These are phyloP conservation scores for Rhopalosiphum padi DNA, from an alignment of 1,140 invertebrate genomes.

Conservation along the genomic window DNA sequence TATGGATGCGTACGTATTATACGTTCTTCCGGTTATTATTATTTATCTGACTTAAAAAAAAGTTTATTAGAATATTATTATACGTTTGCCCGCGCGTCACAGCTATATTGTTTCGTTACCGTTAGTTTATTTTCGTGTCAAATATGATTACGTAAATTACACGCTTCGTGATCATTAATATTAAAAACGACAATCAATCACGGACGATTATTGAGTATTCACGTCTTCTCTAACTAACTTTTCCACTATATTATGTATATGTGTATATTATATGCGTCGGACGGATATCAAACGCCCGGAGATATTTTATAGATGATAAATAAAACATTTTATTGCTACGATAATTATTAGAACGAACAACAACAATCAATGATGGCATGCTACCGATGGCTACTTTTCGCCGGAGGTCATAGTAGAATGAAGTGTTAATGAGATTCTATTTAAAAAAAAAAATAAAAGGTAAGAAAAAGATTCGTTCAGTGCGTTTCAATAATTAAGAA, in stretches of 20 bases:
- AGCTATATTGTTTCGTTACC: neutral
- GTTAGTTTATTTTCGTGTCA: constrained; percentile 12
- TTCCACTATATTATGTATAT: neutral
- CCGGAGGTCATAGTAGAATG: neutral
- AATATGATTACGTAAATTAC: constrained; percentile 1
- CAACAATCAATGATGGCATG: neutral
- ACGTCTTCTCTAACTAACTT: neutral
- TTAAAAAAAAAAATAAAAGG: neutral
- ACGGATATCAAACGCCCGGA: neutral
- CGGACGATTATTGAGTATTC: neutral
- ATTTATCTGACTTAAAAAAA: neutral
- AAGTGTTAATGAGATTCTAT: constrained; percentile 27
- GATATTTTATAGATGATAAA: constrained; percentile 27
- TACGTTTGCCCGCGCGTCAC: neutral
- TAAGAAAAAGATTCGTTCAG: neutral
- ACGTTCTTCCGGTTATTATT: neutral
- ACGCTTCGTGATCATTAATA: neutral
- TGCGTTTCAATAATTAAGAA: constrained; percentile 25
- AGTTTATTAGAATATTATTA: neutral
- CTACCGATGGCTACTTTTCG: neutral
- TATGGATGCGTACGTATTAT: neutral
- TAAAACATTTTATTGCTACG: constrained; percentile 13
- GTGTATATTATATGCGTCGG: neutral
- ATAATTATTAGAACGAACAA: constrained; percentile 38
- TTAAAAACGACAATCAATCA: constrained; percentile 27